phyloP scores from a whole-genome alignment of 2,888 invertebrate species.

The Dasysyrphus tricinctus region DNA sequence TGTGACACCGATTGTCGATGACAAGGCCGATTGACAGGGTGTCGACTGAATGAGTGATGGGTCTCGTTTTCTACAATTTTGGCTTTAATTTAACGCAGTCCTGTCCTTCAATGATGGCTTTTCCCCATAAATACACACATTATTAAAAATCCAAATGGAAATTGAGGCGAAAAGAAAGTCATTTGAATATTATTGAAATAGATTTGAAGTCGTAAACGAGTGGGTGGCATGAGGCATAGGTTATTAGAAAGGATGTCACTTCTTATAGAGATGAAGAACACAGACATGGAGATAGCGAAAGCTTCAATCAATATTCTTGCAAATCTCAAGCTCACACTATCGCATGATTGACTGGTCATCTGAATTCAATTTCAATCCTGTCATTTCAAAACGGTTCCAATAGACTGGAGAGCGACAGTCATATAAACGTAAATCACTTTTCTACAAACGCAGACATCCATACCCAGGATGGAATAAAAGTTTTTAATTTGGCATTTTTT shows the following conservation, averaged over 20 bases:
- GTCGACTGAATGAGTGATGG: slow-evolving; percentile 68
- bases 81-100: slow-evolving; percentile 48
- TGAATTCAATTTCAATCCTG: slow-evolving; percentile 74
- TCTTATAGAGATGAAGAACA: slow-evolving; percentile 35
- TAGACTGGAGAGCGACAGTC: slow-evolving; percentile 62
- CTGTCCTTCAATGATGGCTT: neutral
- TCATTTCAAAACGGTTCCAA: slow-evolving; percentile 65
- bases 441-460: slow-evolving; percentile 9
- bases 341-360: slow-evolving; percentile 74
- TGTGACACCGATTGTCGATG: slow-evolving; percentile 56
- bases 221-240: neutral
- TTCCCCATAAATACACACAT: slow-evolving; percentile 66
- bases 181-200: slow-evolving; percentile 72
- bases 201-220: slow-evolving; percentile 2
- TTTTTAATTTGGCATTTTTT: slow-evolving; percentile 73
- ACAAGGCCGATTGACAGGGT: slow-evolving; percentile 63
- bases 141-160: slow-evolving; percentile 53
- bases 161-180: slow-evolving; percentile 54
- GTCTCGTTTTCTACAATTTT: slow-evolving; percentile 48
- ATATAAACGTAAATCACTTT: slow-evolving; percentile 69
- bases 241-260: slow-evolving; percentile 29
- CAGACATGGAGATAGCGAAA: neutral
- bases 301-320: slow-evolving; percentile 59
- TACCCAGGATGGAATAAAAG: slow-evolving; percentile 47
- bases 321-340: slow-evolving; percentile 51